Conservation (phyloP, 2,113 vertebrate species). For the Erpornis zantholeuca region DNA sequence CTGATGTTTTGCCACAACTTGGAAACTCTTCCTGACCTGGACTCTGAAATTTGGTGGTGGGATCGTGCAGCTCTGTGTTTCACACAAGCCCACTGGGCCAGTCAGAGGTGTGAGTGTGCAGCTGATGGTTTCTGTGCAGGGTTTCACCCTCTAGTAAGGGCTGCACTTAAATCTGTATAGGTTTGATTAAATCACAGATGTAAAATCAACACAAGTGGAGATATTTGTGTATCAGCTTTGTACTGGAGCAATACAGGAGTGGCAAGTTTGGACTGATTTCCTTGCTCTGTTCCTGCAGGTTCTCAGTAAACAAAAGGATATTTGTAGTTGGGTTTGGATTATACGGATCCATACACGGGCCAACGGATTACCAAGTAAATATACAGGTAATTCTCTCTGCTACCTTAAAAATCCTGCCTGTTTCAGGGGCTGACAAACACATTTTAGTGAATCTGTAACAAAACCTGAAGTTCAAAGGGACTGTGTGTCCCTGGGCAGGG, state of each 20-base stretch:
- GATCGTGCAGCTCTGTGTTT: neutral
- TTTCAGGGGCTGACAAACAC: neutral
- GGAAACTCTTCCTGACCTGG: neutral
- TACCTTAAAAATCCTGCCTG: neutral
- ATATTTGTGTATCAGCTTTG: neutral
- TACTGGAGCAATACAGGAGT: neutral
- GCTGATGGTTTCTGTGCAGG: neutral
- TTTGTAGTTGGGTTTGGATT: slow-evolving; percentile 95
- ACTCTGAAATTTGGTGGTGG: neutral
- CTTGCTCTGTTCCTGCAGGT: slow-evolving; percentile 72
- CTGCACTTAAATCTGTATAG: neutral
- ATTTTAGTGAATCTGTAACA: neutral
- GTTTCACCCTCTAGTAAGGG: neutral
- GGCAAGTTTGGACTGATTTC: neutral
- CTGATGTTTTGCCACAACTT: neutral
- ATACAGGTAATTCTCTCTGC: slow-evolving; percentile 83
- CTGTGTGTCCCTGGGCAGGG: neutral
- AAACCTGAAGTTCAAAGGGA: neutral
- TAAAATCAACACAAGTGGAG: neutral
- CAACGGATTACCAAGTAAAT: slow-evolving; percentile 96
- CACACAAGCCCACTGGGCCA: neutral
- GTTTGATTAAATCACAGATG: neutral
- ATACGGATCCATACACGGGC: slow-evolving; percentile 94
- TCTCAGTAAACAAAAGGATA: slow-evolving; percentile 93
- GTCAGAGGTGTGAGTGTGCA: neutral